Evolutionary conservation across 1,140 invertebrate genomes (phyloP).

Genomic region (Agrilus planipennis): DNA sequence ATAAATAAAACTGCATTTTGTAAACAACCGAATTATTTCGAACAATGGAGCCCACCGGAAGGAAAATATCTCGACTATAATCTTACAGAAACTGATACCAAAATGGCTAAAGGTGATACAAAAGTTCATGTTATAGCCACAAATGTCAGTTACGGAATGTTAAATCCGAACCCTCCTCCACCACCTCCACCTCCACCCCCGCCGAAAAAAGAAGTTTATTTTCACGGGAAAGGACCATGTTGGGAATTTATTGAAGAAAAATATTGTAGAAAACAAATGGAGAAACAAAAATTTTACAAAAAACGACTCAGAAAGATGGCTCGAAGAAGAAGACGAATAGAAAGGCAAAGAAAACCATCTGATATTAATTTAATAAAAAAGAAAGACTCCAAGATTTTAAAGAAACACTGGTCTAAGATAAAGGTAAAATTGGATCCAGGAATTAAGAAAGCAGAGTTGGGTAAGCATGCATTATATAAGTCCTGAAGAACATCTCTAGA

Average conservation of each 20-base stretch:
- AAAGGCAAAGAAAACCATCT: too few species aligned
- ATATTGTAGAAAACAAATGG: constrained; percentile 11
- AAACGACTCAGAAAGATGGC: too few species aligned
- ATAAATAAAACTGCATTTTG: constrained; percentile 7
- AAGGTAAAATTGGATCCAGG: too few species aligned
- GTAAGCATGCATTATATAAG: too few species aligned
- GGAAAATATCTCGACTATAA: constrained; percentile 18
- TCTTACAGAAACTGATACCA: constrained; percentile 21
- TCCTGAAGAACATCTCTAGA: too few species aligned
- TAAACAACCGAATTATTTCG: constrained; percentile 7
- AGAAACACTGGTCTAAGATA: too few species aligned
- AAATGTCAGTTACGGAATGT: constrained; percentile 17
- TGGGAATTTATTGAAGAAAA: constrained; percentile 23
- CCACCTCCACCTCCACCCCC: constrained; percentile 2
- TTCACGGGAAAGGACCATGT: constrained; percentile 15
- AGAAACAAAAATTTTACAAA: constrained; percentile 12
- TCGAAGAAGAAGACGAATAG: too few species aligned
- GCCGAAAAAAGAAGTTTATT: constrained; percentile 10
- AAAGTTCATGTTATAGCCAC: constrained; percentile 20
- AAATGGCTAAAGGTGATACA: constrained; percentile 18
- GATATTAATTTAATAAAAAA: too few species aligned
- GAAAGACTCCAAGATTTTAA: too few species aligned
- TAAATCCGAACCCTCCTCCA: too few species aligned
- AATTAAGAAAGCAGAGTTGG: too few species aligned
- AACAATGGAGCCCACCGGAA: too few species aligned